phyloP scores from a whole-genome alignment of 2,797 vertebrate species.

The Lithobates pipiens region DNA sequence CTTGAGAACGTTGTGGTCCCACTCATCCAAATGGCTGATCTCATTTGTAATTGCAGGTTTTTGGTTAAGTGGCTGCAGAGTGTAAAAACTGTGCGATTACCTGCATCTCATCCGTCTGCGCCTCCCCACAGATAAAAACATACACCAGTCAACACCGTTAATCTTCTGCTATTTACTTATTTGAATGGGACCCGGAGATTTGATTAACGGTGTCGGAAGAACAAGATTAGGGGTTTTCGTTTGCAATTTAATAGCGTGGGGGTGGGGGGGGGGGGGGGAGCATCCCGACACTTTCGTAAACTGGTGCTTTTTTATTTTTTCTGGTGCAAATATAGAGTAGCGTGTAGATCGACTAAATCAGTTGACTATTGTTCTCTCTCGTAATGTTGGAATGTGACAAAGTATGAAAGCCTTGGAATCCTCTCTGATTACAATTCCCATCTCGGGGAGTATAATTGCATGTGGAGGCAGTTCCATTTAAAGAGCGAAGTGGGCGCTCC shows the following conservation, averaged over 20 bases:
- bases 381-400: slow-evolving; percentile 7
- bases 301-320: background rate
- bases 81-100: slow-evolving; percentile 44
- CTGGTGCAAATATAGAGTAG: slow-evolving; percentile 10
- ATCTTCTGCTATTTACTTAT: slow-evolving; percentile 59
- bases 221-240: slow-evolving; percentile 56
- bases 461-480: slow-evolving; percentile 11
- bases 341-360: slow-evolving; percentile 10
- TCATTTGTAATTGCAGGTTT: slow-evolving; percentile 53
- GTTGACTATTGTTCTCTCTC: slow-evolving; percentile 21
- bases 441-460: slow-evolving; percentile 38
- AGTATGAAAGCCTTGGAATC: background rate
- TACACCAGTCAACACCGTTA: slow-evolving; percentile 44
- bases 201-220: slow-evolving; percentile 55
- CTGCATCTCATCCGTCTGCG: slow-evolving; percentile 13
- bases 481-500: background rate
- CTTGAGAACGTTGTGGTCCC: no score
- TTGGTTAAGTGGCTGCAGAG: slow-evolving; percentile 33
- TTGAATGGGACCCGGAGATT: slow-evolving; percentile 53
- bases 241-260: slow-evolving; percentile 20
- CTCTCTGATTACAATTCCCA: slow-evolving; percentile 31
- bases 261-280: no score
- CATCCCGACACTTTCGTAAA: background rate
- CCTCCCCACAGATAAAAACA: slow-evolving; percentile 42
- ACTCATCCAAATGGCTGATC: background rate